Conservation (phyloP, 53 echinoderm and acorn worm genomes). For the Zoroaster sp. region DNA sequence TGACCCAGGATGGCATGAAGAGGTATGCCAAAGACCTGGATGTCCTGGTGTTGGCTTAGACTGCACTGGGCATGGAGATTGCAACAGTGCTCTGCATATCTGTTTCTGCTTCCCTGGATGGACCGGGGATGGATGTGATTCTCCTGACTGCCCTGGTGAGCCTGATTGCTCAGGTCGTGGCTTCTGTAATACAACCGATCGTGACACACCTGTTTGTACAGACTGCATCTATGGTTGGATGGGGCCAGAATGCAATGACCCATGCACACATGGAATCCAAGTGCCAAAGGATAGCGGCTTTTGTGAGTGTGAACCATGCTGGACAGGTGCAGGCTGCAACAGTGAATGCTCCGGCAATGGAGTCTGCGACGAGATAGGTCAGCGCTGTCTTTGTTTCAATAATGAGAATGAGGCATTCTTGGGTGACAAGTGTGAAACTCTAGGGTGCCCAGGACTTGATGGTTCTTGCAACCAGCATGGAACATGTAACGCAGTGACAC, state of each 20-base stretch:
- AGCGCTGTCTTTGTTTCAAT: slow-evolving; percentile 60
- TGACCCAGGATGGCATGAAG: slow-evolving; percentile 75
- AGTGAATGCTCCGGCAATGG: slow-evolving; percentile 84
- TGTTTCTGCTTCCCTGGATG: slow-evolving; percentile 92
- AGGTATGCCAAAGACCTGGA: slow-evolving; percentile 73
- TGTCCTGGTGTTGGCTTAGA: slow-evolving; percentile 80
- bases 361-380: slow-evolving; percentile 45
- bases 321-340: slow-evolving; percentile 86
- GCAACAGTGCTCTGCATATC: slow-evolving; percentile 76
- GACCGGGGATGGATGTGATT: slow-evolving; percentile 81
- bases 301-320: slow-evolving; percentile 81
- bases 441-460: slow-evolving; percentile 81
- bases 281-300: slow-evolving; percentile 63
- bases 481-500: slow-evolving; percentile 66
- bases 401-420: slow-evolving; percentile 54
- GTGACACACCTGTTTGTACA: slow-evolving; percentile 60
- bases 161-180: slow-evolving; percentile 82
- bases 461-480: slow-evolving; percentile 79
- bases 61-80: slow-evolving; percentile 88
- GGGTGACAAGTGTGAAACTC: slow-evolving; percentile 72
- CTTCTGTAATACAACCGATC: slow-evolving; percentile 60
- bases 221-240: slow-evolving; percentile 75
- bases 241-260: slow-evolving; percentile 73
- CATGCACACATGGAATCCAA: slow-evolving; percentile 69
- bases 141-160: slow-evolving; percentile 84